Base-by-base conservation (phyloP, 2,797 vertebrate genomes). In the Melanotaenia maccullochi region DNA sequence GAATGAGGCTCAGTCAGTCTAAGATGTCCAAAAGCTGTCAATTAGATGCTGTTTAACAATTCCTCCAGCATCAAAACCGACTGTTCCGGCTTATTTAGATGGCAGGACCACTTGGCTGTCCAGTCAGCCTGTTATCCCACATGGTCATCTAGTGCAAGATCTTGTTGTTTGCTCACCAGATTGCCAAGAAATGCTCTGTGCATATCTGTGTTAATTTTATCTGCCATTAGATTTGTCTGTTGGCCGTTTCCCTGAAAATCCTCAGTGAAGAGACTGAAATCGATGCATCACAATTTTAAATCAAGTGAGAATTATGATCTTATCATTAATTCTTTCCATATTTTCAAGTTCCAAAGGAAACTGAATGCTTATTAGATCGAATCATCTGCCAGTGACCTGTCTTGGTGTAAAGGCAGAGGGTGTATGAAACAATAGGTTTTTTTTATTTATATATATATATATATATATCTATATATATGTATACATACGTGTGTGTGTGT, bases 11-110 rank as follows among this genome's bases (percentile, higher is more conserved):
- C 20, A 33, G 59, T n/a, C 60, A 57, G 60, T 76, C 74, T 52
- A 33, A 68, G 36, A 56, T 35, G 64, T 73, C 54, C 64, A 4
- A 62, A 68, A 79, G 44, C 76, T 79, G 70, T 79, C 76, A 65
- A 5, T 56, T 70, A 40, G 2, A 51, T 8, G 40, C 62, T 44
- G 4, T 68, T 65, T 62, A 67, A 55, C 73, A 62, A 57, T 68
- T 71, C 54, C 62, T 24, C 20, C 54, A 9, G 54, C 28, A 22
- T 67, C 58, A 22, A 12, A 35, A 62, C 35, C 11, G 47, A 54
- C 30, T 33, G 3, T 40, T 73, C 40, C 4, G 36, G 24, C 40
- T 32, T 63, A 9, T 56, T 60, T 3, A 1, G 3, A 42, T 32
- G 30, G 16, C 9, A 18, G 32, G 70, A 73, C 63, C 65, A 12